Percentiles rank a stretch among this genome's conserved stretches.
Conservation (phyloP, 2,113 vertebrate genomes). For the Chroicocephalus ridibundus region DNA sequence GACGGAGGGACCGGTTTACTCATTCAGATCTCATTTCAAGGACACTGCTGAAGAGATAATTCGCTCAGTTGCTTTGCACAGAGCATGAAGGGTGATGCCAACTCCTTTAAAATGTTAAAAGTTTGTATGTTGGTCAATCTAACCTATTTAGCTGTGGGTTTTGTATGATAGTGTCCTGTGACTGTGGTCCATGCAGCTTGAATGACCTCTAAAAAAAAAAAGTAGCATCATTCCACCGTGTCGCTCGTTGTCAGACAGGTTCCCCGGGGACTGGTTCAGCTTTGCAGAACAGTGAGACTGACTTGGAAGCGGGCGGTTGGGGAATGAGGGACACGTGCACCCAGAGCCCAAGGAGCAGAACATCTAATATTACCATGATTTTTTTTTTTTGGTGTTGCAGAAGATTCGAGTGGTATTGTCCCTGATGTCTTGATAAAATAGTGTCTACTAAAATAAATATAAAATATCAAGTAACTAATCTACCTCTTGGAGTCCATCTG, state of each 20-base stretch:
- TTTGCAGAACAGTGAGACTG: neutral
- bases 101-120: neutral
- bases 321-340: rapidly evolving
- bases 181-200: neutral
- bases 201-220: neutral
- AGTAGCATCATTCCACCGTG: too few relatives aligned
- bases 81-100: neutral
- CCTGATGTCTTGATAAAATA: neutral
- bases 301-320: neutral
- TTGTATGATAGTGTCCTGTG: rapidly evolving
- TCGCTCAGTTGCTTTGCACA: neutral
- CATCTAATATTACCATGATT: neutral
- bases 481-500: neutral
- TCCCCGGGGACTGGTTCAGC: neutral
- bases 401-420: neutral
- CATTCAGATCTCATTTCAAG: neutral
- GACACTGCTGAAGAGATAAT: neutral
- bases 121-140: rapidly evolving
- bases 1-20: neutral
- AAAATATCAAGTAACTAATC: neutral
- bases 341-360: neutral
- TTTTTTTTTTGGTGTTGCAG: neutral
- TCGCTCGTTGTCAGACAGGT: neutral
- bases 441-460: neutral
- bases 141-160: neutral